Conservation (phyloP, 2,888 invertebrate species). For the Mimas tiliae region DNA sequence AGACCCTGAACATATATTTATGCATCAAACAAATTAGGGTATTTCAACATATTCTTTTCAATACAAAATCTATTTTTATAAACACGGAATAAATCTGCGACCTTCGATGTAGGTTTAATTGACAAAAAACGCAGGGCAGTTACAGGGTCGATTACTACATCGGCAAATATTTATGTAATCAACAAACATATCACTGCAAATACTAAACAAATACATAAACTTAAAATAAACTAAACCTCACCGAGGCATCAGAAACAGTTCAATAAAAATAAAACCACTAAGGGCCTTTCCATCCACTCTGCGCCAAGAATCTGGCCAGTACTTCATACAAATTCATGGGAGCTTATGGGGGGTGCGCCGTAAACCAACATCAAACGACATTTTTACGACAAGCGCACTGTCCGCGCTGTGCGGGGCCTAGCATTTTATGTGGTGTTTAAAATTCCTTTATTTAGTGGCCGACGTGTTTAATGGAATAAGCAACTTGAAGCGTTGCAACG, state of each 20-base stretch:
- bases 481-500: conserved; percentile 5
- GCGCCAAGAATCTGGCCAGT: conserved; percentile 29
- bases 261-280: conserved; percentile 8
- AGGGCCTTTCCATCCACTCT: neutral
- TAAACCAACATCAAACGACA: conserved; percentile 58
- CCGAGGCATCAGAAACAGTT: neutral
- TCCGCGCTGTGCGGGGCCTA: conserved; percentile 45
- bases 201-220: neutral
- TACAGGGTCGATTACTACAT: too few species aligned
- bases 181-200: neutral
- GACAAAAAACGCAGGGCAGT: too few species aligned
- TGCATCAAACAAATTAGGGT: too few species aligned
- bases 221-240: neutral
- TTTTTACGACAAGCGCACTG: conserved; percentile 63
- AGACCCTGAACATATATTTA: too few species aligned
- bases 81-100: too few species aligned
- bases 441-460: conserved; percentile 55
- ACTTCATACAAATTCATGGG: conserved; percentile 51
- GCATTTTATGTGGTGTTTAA: conserved; percentile 63
- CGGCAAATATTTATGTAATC: too few species aligned
- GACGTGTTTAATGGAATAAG: conserved; percentile 49
- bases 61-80: too few species aligned
- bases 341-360: conserved; percentile 49
- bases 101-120: too few species aligned
- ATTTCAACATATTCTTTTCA: too few species aligned